Evolutionary conservation across 2,113 vertebrate genomes (phyloP), one percentile per base, ranked within the genome.

Genomic region (Tapirus terrestris): DNA sequence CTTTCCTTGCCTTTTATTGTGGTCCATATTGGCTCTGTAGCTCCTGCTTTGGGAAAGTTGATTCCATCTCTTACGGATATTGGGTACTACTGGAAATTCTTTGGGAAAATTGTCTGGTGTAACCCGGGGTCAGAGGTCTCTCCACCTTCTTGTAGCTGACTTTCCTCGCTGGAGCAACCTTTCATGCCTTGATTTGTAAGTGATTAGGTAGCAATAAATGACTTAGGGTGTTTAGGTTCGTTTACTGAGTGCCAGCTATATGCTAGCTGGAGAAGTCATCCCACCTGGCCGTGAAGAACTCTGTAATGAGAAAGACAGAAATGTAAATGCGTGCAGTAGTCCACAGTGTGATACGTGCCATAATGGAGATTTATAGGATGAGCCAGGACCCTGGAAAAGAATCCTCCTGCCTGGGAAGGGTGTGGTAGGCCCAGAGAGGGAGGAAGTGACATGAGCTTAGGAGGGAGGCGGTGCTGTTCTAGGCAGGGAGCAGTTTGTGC

Each of bases 401-500:
- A 16, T 16, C 8, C 0, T 43, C 53, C 23, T 21, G 23, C 13
- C 43, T 36, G 29, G 68, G 23, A 8, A 21, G 31, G n/a, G 48
- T 25, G 5, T 25, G 58, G n/a, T 48, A 43, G 43, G 43, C n/a
- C 0, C 10, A 5, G 0, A 1, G 21, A 48, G n/a, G 33, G 29
- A 56, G 2, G 58, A 48, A 13, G 60, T 25, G 39, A 23, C 12
- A 1, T 13, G n/a, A 17, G 25, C 86, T 51, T 7, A 8, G 29
- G 14, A 48, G 31, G 65, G 29, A 61, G 45, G 13, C 0, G 0
- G 43, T 79, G 25, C 72, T 86, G 4, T 83, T 87, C 23, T 53
- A 29, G 61, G 61, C 63, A 89, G 68, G 73, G 80, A 90, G 36
- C 9, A 58, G 31, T 83, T 39, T 91, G 25, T 76, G 39, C 4